A percentile compares a stretch with the other conserved stretches of the same genome.
These are phyloP conservation scores for Graphium colonna DNA, from an alignment of 2,888 invertebrate genomes.

Conservation along the genomic window DNA sequence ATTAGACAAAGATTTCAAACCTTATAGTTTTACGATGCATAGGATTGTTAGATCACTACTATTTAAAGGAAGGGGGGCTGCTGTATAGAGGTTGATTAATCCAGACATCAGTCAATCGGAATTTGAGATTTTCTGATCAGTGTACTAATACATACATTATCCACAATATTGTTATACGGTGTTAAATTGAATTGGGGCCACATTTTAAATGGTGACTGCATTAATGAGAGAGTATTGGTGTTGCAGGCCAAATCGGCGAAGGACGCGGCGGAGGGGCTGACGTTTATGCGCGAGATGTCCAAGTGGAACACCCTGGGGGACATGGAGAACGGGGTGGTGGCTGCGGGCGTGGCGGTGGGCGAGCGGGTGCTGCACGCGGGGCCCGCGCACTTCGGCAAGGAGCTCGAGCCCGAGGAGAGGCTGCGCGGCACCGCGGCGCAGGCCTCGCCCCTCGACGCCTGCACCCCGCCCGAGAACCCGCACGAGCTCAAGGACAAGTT, in stretches of 20 bases:
- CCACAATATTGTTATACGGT: no score
- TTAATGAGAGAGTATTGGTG: neutral
- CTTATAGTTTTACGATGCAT: no score
- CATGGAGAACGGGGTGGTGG: conserved; percentile 59
- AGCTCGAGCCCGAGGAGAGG: conserved; percentile 83
- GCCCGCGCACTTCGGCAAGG: conserved; percentile 94
- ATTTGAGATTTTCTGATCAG: no score
- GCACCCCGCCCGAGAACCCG: conserved; percentile 78
- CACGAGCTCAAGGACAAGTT: conserved; percentile 85
- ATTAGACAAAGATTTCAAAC: no score
- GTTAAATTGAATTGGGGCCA: no score
- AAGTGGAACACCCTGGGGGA: conserved; percentile 90
- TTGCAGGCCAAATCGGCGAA: conserved; percentile 89
- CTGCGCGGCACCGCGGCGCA: conserved; percentile 81
- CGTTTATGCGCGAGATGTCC: conserved; percentile 98
- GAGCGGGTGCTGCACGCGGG: conserved; percentile 82
- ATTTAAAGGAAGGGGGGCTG: no score
- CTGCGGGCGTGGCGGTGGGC: conserved; percentile 49
- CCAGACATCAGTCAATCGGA: no score
- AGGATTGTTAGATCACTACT: no score
- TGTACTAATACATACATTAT: no score
- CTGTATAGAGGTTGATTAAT: no score
- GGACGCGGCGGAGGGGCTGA: conserved; percentile 94
- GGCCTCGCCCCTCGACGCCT: conserved; percentile 86
- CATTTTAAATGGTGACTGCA: no score